phyloP scores from a whole-genome alignment of 2,888 invertebrate genomes.

The Lasioglossum lativentre region DNA sequence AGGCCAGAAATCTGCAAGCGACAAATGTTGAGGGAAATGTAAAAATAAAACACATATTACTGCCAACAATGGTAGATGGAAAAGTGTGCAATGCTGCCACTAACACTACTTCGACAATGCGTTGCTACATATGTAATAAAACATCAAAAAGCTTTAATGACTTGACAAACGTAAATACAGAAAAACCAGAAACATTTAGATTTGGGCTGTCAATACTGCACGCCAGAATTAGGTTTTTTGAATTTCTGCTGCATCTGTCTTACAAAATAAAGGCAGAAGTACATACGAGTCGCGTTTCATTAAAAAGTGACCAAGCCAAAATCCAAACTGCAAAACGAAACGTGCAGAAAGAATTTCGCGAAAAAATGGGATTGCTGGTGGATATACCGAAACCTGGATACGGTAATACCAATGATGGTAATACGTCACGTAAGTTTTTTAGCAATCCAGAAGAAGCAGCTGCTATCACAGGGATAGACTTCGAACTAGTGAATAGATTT shows the following conservation, averaged over 20 bases:
- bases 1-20: not conserved
- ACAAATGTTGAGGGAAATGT: not conserved
- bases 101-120: not conserved
- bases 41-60: not conserved
- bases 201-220: not conserved
- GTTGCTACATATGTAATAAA: not conserved
- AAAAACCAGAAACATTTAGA: not conserved
- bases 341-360: not conserved
- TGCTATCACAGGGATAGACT: not conserved
- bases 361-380: not conserved
- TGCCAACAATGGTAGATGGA: not conserved
- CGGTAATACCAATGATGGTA: conserved; percentile 8
- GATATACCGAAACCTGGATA: not conserved
- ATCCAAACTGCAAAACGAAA: not conserved
- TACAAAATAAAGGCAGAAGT: not conserved
- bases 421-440: not conserved
- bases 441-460: not conserved
- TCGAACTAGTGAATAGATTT: not conserved
- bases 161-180: not conserved
- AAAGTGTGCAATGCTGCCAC: conserved; percentile 3
- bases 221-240: not conserved
- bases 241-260: not conserved
- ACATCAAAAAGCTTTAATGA: not conserved
- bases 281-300: not conserved
- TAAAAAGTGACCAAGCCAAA: not conserved